These are phyloP conservation scores for Decapterus maruadsi DNA, from an alignment of 2,797 vertebrate genomes.

Conservation along the genomic window DNA sequence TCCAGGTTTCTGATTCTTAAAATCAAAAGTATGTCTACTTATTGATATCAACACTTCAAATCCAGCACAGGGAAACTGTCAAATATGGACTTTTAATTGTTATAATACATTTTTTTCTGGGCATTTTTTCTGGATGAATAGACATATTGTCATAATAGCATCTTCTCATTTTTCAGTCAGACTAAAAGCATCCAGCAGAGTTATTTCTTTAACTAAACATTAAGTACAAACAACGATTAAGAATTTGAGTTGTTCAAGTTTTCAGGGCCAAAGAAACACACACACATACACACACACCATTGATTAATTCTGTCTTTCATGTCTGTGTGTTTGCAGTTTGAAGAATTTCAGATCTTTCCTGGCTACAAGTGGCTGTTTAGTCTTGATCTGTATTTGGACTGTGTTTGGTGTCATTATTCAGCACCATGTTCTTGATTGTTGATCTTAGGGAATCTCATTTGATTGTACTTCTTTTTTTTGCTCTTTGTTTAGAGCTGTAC, in stretches of 20 bases:
- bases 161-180: no score
- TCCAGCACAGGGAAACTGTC: no score
- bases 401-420: not conserved
- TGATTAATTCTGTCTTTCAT: not conserved
- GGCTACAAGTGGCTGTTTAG: constrained; percentile 1
- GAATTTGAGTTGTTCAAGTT: not conserved
- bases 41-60: no score
- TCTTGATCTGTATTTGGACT: not conserved
- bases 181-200: no score
- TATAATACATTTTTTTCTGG: no score
- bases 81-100: no score
- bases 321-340: not conserved
- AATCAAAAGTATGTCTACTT: no score
- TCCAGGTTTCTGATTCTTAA: no score
- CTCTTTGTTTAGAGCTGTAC: no score
- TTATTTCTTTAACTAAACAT: not conserved
- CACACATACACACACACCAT: not conserved
- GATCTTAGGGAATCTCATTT: not conserved
- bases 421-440: not conserved
- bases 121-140: no score
- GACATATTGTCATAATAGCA: no score
- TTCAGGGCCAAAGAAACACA: not conserved
- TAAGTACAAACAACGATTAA: not conserved
- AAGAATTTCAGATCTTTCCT: not conserved
- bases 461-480: no score